Evolutionary conservation across 1,140 invertebrate species (phyloP).

Genomic region (Scaptomyza hsui): DNA sequence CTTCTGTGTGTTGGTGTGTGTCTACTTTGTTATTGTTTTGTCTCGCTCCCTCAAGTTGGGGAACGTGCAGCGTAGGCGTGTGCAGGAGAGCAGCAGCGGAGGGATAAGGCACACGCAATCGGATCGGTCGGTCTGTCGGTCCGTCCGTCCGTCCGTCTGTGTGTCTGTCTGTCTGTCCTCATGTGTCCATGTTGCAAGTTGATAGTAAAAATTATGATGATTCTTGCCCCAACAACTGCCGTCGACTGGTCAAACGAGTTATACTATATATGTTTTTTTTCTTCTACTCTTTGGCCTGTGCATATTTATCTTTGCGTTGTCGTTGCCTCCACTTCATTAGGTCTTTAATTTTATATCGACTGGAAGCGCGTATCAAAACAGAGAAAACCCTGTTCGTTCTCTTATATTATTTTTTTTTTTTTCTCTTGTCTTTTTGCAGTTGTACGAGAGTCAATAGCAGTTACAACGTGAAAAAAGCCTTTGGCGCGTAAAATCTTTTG

Average conservation of each 20-base stretch:
- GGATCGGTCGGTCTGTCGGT: conserved; percentile 28
- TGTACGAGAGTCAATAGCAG: conserved; percentile 46
- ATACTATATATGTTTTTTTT: conserved; percentile 36
- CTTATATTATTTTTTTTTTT: conserved; percentile 2
- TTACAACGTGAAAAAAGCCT: conserved; percentile 68
- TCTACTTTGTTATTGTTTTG: conserved; percentile 74
- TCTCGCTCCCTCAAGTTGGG: conserved; percentile 48
- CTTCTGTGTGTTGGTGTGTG: conserved; percentile 14
- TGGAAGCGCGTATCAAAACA: conserved; percentile 73
- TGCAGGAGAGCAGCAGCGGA: neutral
- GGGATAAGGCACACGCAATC: conserved; percentile 69
- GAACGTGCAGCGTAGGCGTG: conserved; percentile 58
- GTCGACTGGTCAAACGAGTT: conserved; percentile 78
- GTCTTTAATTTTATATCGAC: conserved; percentile 80
- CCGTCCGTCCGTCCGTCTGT: conserved; percentile 2
- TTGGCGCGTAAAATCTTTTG: conserved; percentile 80
- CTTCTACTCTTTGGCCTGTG: conserved; percentile 43
- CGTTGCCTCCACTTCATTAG: conserved; percentile 79
- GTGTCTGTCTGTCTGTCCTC: conserved; percentile 18
- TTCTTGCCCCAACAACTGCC: conserved; percentile 71
- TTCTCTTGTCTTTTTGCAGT: conserved; percentile 42
- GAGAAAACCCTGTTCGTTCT: conserved; percentile 48
- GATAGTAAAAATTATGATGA: conserved; percentile 82
- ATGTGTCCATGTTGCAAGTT: conserved; percentile 80
- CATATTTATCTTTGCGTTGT: conserved; percentile 79